These are phyloP conservation scores for Sisyra terminalis DNA, from an alignment of 2,888 invertebrate genomes.

Conservation along the genomic window DNA sequence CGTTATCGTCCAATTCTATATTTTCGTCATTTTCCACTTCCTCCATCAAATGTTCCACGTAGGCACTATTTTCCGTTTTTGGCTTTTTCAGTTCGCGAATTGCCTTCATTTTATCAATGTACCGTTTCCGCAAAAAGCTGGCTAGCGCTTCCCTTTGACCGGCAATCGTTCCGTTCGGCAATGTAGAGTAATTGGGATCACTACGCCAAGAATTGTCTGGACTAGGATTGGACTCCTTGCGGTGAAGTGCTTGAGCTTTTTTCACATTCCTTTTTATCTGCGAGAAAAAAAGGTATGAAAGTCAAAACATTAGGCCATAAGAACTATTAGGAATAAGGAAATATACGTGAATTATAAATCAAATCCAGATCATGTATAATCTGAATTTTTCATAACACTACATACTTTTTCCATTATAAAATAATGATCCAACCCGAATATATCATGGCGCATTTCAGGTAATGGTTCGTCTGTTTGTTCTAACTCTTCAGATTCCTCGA, in stretches of 20 bases:
- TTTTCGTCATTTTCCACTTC: constrained; percentile 15
- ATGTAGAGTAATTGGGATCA: constrained; percentile 8
- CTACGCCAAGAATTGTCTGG: constrained; percentile 12
- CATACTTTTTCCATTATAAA: constrained; percentile 36
- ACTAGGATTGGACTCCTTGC: constrained; percentile 12
- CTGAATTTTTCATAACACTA: neutral
- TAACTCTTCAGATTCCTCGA: constrained; percentile 15
- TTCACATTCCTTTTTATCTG: constrained; percentile 21
- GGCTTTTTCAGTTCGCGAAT: constrained; percentile 17
- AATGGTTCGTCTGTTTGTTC: constrained; percentile 27
- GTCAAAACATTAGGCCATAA: neutral
- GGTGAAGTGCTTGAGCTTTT: constrained; percentile 20
- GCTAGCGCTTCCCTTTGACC: constrained; percentile 33
- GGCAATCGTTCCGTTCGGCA: constrained; percentile 16
- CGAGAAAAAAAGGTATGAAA: constrained; percentile 8
- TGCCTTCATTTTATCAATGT: constrained; percentile 18
- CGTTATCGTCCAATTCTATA: constrained; percentile 13
- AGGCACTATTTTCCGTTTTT: constrained; percentile 17
- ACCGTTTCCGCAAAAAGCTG: constrained; percentile 34
- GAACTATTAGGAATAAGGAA: too few species aligned
- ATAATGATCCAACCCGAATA: constrained; percentile 50
- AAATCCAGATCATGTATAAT: too few species aligned
- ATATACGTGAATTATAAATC: too few species aligned
- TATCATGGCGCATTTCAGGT: constrained; percentile 55
- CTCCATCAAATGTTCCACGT: constrained; percentile 20